Conservation (phyloP, 2,888 invertebrate species). For the Drosophila subsilvestris region DNA sequence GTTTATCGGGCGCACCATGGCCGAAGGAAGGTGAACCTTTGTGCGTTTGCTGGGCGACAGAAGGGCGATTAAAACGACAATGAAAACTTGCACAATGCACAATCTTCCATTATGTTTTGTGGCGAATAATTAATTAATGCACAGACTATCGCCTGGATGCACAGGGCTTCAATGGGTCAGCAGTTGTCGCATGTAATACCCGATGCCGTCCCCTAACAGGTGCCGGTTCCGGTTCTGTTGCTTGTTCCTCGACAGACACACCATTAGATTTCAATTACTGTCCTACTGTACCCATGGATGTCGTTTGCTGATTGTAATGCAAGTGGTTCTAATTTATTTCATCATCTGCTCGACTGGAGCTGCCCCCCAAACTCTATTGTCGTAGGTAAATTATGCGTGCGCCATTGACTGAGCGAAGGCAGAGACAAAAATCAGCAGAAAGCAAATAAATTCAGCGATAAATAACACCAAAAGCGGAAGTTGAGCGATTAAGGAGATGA, state of each 20-base stretch:
- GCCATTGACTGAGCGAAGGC: slow-evolving; percentile 24
- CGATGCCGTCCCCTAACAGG: slow-evolving; percentile 13
- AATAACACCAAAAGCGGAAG: slow-evolving; percentile 44
- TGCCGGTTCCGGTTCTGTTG: background rate
- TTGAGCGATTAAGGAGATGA: slow-evolving; percentile 3
- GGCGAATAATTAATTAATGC: slow-evolving; percentile 38
- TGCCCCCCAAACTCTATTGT: slow-evolving; percentile 46
- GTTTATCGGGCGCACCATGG: slow-evolving; percentile 62
- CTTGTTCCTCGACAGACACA: slow-evolving; percentile 3
- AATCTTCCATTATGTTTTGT: slow-evolving; percentile 27
- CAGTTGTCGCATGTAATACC: background rate
- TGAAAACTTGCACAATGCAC: slow-evolving; percentile 23
- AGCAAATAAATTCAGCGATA: slow-evolving; percentile 30
- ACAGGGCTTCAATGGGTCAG: background rate
- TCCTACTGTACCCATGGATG: slow-evolving; percentile 12
- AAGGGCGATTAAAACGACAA: slow-evolving; percentile 44
- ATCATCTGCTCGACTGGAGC: slow-evolving; percentile 43
- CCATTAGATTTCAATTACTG: slow-evolving; percentile 50
- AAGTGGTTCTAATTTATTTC: slow-evolving; percentile 46
- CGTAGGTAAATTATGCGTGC: slow-evolving; percentile 47
- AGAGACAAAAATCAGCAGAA: slow-evolving; percentile 37
- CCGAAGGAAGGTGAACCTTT: slow-evolving; percentile 48
- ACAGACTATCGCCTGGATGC: slow-evolving; percentile 20
- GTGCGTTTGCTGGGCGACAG: slow-evolving; percentile 41
- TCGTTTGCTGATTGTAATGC: slow-evolving; percentile 34